These are phyloP conservation scores for Heliothis peltigera DNA, from an alignment of 2,888 invertebrate species.

Conservation along the genomic window DNA sequence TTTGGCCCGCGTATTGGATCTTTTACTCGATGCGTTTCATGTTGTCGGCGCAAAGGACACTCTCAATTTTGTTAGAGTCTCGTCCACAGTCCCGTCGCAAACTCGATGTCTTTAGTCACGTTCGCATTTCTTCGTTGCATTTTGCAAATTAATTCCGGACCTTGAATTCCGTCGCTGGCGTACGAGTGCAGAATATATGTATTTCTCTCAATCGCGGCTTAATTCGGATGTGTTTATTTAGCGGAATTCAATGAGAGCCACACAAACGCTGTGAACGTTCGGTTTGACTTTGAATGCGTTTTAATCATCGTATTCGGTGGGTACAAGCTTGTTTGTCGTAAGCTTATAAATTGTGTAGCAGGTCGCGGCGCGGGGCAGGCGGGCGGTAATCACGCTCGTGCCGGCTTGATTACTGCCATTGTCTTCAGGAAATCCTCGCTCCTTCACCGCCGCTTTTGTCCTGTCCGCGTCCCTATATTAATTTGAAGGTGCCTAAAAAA, in stretches of 20 bases:
- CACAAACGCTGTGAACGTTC: slow-evolving; percentile 35
- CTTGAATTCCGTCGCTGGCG: slow-evolving; percentile 52
- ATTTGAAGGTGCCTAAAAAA: slow-evolving; percentile 71
- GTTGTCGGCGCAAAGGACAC: slow-evolving; percentile 49
- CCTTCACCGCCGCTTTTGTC: slow-evolving; percentile 78
- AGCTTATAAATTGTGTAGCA: slow-evolving; percentile 76
- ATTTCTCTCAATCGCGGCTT: slow-evolving; percentile 45
- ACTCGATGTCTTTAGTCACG: slow-evolving; percentile 55
- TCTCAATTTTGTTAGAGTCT: slow-evolving; percentile 52
- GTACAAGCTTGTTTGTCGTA: slow-evolving; percentile 70
- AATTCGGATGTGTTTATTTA: slow-evolving; percentile 57
- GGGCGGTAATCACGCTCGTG: slow-evolving; percentile 72
- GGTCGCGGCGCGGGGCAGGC: slow-evolving; percentile 42
- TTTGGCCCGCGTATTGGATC: slow-evolving; percentile 70
- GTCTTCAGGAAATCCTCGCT: slow-evolving; percentile 80
- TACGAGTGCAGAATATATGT: slow-evolving; percentile 52
- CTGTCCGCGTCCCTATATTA: slow-evolving; percentile 65
- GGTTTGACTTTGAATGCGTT: slow-evolving; percentile 55
- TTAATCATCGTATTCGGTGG: slow-evolving; percentile 53
- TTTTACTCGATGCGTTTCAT: slow-evolving; percentile 58
- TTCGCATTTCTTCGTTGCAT: slow-evolving; percentile 61
- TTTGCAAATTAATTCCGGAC: slow-evolving; percentile 61
- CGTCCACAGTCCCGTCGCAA: slow-evolving; percentile 32
- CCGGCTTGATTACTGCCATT: slow-evolving; percentile 82
- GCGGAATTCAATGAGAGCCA: slow-evolving; percentile 45